Percentiles rank a stretch among this genome's conserved stretches.
These are phyloP conservation scores for Microplitis manilae DNA, from an alignment of 2,888 invertebrate species.

Conservation along the genomic window DNA sequence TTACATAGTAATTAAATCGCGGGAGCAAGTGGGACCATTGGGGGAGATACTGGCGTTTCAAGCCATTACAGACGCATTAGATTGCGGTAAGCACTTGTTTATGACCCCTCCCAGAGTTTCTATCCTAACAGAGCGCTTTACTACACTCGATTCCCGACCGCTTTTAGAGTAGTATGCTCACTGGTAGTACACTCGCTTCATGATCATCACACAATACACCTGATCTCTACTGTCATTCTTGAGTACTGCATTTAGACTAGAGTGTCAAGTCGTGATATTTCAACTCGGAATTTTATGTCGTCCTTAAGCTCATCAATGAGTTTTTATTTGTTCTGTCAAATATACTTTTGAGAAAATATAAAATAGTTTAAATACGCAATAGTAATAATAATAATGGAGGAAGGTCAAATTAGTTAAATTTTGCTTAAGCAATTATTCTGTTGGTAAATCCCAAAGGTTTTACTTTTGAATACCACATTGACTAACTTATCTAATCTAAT, in stretches of 20 bases:
- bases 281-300: too few relatives aligned
- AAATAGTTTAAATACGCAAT: too few relatives aligned
- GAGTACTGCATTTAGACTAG: not conserved
- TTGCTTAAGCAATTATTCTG: slow-evolving; percentile 26
- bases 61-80: slow-evolving; percentile 72
- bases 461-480: slow-evolving; percentile 67
- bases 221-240: slow-evolving; percentile 24
- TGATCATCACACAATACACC: slow-evolving; percentile 25
- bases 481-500: slow-evolving; percentile 71
- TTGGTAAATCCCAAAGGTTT: slow-evolving; percentile 62
- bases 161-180: slow-evolving; percentile 10
- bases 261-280: not conserved
- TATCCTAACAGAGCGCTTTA: slow-evolving; percentile 34
- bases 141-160: slow-evolving; percentile 38
- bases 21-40: slow-evolving; percentile 69
- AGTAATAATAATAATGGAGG: not conserved
- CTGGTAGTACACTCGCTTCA: not conserved
- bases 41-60: slow-evolving; percentile 69
- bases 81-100: slow-evolving; percentile 72
- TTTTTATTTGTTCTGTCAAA: not conserved
- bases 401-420: slow-evolving; percentile 5
- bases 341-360: slow-evolving; percentile 2
- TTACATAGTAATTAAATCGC: slow-evolving; percentile 73
- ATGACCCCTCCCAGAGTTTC: slow-evolving; percentile 58
- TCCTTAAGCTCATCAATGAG: too few relatives aligned